Evolutionary conservation across 2,113 vertebrate species (phyloP).

Genomic region (Shinisaurus crocodilurus): DNA sequence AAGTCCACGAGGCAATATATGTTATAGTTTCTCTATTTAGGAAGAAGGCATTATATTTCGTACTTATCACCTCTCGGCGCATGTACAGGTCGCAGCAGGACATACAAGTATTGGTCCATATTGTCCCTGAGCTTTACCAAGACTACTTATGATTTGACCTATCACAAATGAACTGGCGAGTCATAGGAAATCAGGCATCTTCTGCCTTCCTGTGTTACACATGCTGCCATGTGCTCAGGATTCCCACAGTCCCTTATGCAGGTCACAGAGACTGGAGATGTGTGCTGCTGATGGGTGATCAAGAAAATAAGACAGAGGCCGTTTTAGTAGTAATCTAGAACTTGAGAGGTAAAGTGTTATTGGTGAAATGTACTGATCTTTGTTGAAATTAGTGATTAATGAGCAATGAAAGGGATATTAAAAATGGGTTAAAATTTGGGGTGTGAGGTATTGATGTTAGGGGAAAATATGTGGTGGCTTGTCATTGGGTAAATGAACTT

Average conservation of each 20-base stretch:
- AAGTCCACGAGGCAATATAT: background rate
- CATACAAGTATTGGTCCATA: background rate
- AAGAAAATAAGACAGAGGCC: no score
- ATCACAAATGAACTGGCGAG: background rate
- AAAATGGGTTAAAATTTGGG: no score
- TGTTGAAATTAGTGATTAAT: no score
- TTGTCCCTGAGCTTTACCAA: slow-evolving; percentile 30
- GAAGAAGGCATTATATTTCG: background rate
- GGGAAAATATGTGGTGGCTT: no score
- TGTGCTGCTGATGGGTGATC: background rate
- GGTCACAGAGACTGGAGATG: background rate
- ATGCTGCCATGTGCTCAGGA: background rate
- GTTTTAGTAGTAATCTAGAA: no score
- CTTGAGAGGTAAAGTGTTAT: no score
- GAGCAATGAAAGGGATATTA: no score
- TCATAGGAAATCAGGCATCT: background rate
- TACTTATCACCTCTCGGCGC: background rate
- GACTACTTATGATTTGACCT: background rate
- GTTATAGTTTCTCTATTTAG: background rate
- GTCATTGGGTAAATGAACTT: no score
- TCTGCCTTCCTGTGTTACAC: background rate
- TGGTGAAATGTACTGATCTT: no score
- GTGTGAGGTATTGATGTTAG: no score
- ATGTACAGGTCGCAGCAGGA: background rate
- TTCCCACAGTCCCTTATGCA: background rate